Conservation (phyloP, 2,113 vertebrate genomes). For the Tragelaphus buxtoni region DNA sequence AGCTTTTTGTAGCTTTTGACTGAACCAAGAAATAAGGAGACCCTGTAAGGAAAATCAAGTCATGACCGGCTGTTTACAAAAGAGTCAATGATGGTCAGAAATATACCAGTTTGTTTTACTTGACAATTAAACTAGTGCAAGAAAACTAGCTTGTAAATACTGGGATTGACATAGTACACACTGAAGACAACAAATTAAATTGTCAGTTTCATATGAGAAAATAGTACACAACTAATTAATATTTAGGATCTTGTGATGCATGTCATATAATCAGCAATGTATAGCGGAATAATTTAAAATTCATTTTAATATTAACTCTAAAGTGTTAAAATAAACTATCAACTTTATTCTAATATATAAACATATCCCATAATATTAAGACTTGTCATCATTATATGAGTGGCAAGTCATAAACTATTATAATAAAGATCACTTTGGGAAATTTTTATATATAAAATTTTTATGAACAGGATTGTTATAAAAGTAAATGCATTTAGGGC, state of each 20-base stretch:
- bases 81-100: conserved; percentile 36
- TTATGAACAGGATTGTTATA: not conserved
- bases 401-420: not conserved
- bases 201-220: not conserved
- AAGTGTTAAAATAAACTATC: not conserved
- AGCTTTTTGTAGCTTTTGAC: conserved; percentile 46
- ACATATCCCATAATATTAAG: not conserved
- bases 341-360: not conserved
- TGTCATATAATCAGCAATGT: not conserved
- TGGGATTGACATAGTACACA: not conserved
- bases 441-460: not conserved
- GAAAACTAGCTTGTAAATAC: conserved; percentile 1
- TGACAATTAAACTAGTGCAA: conserved; percentile 15
- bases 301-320: not conserved
- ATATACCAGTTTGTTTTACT: not conserved
- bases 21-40: conserved; percentile 41
- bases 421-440: not conserved
- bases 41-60: conserved; percentile 27
- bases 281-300: not conserved
- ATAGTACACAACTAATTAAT: not conserved
- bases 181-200: conserved; percentile 34
- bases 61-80: conserved; percentile 17
- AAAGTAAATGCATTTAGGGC: not conserved
- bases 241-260: not conserved
- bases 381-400: not conserved